These are phyloP conservation scores for Cariama cristata DNA, from an alignment of 2,113 vertebrate genomes.

Conservation along the genomic window DNA sequence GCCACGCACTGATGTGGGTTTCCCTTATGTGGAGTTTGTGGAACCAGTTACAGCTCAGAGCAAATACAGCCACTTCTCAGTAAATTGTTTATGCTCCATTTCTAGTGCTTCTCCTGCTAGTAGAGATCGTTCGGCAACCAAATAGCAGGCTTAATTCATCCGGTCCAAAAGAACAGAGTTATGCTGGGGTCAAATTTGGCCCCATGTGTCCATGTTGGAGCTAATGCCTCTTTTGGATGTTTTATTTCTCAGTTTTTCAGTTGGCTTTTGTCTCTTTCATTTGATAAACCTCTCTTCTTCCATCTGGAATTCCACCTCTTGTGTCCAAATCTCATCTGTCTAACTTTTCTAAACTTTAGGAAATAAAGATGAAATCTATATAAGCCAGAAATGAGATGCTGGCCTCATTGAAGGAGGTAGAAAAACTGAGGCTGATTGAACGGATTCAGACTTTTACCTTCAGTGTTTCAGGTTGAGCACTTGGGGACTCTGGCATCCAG, in stretches of 20 bases:
- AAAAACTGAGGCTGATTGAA: background rate
- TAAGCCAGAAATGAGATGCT: background rate
- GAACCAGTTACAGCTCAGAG: constrained; percentile 42
- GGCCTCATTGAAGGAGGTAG: background rate
- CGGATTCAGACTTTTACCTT: background rate
- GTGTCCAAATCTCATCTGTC: background rate
- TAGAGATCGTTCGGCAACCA: background rate
- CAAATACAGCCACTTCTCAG: background rate
- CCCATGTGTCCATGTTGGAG: background rate
- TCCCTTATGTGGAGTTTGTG: constrained; percentile 54
- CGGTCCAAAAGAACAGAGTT: background rate
- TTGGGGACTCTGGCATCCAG: background rate
- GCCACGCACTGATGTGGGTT: constrained; percentile 46
- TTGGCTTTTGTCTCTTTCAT: background rate
- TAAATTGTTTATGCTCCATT: constrained; percentile 8
- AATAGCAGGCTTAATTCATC: background rate
- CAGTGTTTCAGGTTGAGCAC: background rate
- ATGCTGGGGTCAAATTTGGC: background rate
- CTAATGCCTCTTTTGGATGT: background rate
- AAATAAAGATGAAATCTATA: background rate
- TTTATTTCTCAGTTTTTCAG: constrained; percentile 11
- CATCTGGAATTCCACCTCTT: constrained; percentile 13
- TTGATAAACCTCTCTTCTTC: constrained; percentile 9
- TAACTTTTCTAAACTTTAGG: background rate
- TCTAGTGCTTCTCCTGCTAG: constrained; percentile 16